phyloP scores from a whole-genome alignment of 2,888 invertebrate genomes.

The Diadegma fenestrale region DNA sequence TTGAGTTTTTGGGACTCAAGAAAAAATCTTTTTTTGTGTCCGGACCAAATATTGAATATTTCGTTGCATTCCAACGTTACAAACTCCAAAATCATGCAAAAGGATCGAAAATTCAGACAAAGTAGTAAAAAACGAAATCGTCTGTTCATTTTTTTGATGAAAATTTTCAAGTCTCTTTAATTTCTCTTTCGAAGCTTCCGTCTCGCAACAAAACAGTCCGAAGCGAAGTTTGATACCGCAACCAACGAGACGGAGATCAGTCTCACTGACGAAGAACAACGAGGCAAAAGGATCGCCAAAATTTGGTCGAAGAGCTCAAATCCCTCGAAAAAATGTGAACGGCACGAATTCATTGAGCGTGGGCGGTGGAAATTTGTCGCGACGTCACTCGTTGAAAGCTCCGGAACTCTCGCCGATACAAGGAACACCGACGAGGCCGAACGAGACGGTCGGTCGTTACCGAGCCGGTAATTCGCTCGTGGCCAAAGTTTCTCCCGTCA shows the following conservation, averaged over 20 bases:
- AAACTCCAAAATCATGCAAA: no score
- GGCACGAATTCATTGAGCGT: neutral
- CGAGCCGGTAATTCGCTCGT: conserved; percentile 63
- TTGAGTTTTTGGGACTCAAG: no score
- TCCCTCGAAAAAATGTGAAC: conserved; percentile 33
- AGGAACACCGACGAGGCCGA: conserved; percentile 80
- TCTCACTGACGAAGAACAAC: conserved; percentile 77
- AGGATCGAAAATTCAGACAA: neutral
- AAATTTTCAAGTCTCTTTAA: neutral
- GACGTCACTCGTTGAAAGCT: conserved; percentile 65
- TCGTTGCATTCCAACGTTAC: no score
- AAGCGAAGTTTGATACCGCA: conserved; percentile 81
- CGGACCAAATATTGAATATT: no score
- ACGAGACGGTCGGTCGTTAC: conserved; percentile 39
- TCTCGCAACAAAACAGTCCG: conserved; percentile 82
- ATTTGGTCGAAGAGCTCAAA: conserved; percentile 74
- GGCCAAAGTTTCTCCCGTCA: conserved; percentile 66
- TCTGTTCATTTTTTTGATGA: neutral
- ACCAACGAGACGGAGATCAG: conserved; percentile 78
- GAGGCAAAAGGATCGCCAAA: conserved; percentile 76
- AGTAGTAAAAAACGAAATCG: no score
- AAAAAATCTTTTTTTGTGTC: no score
- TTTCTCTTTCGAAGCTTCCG: conserved; percentile 74
- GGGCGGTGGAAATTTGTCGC: conserved; percentile 25
- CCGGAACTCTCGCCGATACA: conserved; percentile 80